Base-by-base conservation (phyloP, 1,140 invertebrate species). In the Cryptotermes secundus region DNA sequence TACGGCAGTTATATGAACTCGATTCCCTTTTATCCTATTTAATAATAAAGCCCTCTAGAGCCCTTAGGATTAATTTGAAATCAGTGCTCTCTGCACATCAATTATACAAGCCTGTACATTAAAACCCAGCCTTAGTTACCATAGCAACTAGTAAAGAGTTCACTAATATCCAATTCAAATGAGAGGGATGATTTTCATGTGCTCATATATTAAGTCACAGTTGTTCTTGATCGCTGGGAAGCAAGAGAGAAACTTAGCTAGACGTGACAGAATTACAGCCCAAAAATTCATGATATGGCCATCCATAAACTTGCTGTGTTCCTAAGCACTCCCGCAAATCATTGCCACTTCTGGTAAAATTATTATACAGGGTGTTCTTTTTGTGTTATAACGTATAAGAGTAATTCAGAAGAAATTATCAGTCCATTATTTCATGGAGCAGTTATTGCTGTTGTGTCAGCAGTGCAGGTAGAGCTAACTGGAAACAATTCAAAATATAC, bases 161-260 rank as follows among this genome's bases (percentile, higher is more conserved):
- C 59, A 49, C n/a, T 72, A 72, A 72, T 72, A 72, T 31, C 59
- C 59, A 72, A 72, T 72, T 72, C 59, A 72, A 72, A 72, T 72
- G n/a, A 72, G 59, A 7, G 26, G 9, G 59, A n/a, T 14, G 59
- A 31, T 72, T 72, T 31, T 72, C n/a, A 2, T 72, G n/a, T n/a
- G 59, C 59, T 31, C 59, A 72, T 72, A 72, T 31, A 72, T 72
- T 72, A n/a, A 72, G 59, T 31, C 59, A 12, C 59, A 31, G 59
- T 72, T 72, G 59, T 4, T n/a, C 26, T n/a, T 31, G 59, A 72
- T 26, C 26, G 45, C 45, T 49, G 3, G 10, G 3, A 19, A 0
- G 0, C 22, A 19, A 0, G 45, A 38, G 38, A 38, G 38, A 38
- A n/a, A n/a, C n/a, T n/a, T n/a, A n/a, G n/a, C n/a, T n/a, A n/a